Evolutionary conservation across 2,888 invertebrate species (phyloP).

Genomic region (Amaurobius ferox): DNA sequence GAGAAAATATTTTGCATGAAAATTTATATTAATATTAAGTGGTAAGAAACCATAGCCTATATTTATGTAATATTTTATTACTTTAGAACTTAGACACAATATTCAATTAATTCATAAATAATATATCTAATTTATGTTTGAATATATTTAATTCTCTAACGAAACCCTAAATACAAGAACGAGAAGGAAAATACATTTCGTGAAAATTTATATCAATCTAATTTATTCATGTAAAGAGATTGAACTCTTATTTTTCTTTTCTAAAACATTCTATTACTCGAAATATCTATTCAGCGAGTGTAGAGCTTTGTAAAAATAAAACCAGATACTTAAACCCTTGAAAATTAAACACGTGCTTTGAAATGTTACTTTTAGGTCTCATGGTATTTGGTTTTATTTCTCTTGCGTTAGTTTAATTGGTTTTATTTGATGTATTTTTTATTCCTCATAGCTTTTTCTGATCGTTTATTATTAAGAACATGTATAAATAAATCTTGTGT

Average conservation of each 20-base stretch:
- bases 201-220: neutral
- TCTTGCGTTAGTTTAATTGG: neutral
- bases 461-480: neutral
- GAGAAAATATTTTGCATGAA: too few relatives aligned
- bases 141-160: too few relatives aligned
- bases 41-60: too few relatives aligned
- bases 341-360: neutral
- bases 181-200: too few relatives aligned
- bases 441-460: neutral
- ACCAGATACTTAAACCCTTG: neutral
- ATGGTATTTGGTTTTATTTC: conserved; percentile 7
- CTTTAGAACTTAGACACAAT: too few relatives aligned
- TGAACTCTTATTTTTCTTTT: neutral
- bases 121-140: too few relatives aligned
- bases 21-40: too few relatives aligned
- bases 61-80: too few relatives aligned
- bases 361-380: conserved; percentile 1
- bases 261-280: neutral
- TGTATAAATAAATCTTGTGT: neutral
- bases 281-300: neutral
- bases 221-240: conserved; percentile 6
- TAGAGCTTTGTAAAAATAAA: neutral
- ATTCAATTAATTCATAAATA: too few relatives aligned
- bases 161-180: too few relatives aligned
- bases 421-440: neutral